Evolutionary conservation across 2,113 vertebrate genomes (phyloP).

Genomic region (Setophaga petechia): DNA sequence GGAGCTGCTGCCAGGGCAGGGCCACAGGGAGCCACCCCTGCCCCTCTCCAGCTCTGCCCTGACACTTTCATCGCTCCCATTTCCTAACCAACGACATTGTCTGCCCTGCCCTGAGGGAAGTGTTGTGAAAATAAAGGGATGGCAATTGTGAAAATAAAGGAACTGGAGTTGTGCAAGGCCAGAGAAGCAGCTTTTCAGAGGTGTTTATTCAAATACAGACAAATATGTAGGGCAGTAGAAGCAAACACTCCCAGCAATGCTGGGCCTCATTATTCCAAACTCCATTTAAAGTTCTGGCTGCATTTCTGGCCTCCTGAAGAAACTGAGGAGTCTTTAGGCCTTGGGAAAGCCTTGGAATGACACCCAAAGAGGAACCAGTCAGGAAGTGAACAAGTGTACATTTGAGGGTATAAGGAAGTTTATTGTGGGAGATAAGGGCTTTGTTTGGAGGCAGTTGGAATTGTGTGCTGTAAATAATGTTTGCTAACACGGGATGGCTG

Average conservation of each 20-base stretch:
- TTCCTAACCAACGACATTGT: conserved; percentile 22
- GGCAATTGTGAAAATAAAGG: conserved; percentile 26
- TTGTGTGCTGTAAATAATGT: background rate
- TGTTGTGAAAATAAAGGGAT: conserved; percentile 45
- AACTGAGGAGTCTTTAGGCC: background rate
- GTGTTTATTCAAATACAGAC: conserved; percentile 52
- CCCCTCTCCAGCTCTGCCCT: background rate
- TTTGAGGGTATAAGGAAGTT: background rate
- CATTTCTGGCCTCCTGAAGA: background rate
- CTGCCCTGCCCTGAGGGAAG: conserved; percentile 8
- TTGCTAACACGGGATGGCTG: background rate
- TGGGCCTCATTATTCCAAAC: conserved; percentile 9
- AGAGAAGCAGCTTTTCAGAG: conserved; percentile 34
- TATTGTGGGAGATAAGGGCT: background rate
- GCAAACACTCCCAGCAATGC: background rate
- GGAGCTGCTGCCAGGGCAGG: background rate
- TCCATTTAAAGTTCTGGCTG: background rate
- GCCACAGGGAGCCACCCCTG: background rate
- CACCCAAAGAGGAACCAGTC: background rate
- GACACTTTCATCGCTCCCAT: conserved; percentile 12
- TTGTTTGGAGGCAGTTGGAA: background rate
- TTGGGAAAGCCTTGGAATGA: background rate
- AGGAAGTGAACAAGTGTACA: background rate
- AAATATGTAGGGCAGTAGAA: conserved; percentile 7
- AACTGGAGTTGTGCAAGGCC: conserved; percentile 36